Evolutionary conservation across 2,888 invertebrate species (phyloP), one percentile per base, ranked within the genome.

Genomic region (Campopleginae sp.): DNA sequence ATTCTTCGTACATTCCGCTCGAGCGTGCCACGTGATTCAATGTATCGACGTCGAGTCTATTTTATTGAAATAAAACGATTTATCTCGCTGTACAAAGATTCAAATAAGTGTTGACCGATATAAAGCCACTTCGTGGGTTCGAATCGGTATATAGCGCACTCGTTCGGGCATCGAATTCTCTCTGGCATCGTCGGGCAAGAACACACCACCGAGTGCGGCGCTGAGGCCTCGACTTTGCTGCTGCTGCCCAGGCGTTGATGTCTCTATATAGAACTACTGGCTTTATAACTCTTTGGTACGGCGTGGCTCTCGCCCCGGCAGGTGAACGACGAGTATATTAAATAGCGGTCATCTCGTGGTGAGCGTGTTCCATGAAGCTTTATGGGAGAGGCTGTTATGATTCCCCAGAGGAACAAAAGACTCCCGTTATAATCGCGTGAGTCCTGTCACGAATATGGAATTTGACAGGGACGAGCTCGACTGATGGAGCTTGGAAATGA

Each of bases 171-270:
- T 87, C 80, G 86, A 87, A 84, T 80, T 87, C 85, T 81, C 83
- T 71, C 65, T n/a, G 42, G 82, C 66, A 54, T 44, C 33, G 19
- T 42, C 23, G 72, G 70, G 38, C 65, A 54, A 78, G 63, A 65
- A 23, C 65, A 23, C 65, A 66, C 70, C 81, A 63, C 84, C 68
- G 70, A 78, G 84, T 48, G n/a, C n/a, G 51, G 75, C 70, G 66
- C 48, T 48, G 65, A 72, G 63, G 72, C 70, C 76, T 76, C 72
- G 78, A 63, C 63, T 63, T 70, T 77, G 82, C 81, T 51, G 38
- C 38, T 38, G 80, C 72, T 86, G 78, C 77, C 71, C 86, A 86
- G 84, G 89, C 91, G 87, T 92, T 91, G 90, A 92, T 91, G 91
- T 92, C 91, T 92, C 90, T 86, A 89, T 89, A 80, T 77, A 77